phyloP scores from a whole-genome alignment of 92 coral and sea anemone species.

The Ricordea florida region DNA sequence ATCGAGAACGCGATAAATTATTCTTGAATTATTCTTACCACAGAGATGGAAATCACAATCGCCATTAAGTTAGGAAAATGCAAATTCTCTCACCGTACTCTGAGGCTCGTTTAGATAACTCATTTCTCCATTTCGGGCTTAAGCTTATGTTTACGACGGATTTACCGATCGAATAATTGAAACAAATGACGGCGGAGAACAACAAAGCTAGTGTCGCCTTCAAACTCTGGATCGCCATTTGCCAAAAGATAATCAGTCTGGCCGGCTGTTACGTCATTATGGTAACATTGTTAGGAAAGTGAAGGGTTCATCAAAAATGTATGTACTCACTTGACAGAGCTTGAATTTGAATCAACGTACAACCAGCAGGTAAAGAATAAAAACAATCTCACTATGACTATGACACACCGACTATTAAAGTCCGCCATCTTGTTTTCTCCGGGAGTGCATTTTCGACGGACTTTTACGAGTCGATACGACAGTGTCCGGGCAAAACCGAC shows the following conservation, averaged over 20 bases:
- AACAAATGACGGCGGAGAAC: background rate
- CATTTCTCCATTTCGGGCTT: conserved; percentile 59
- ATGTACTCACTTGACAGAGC: background rate
- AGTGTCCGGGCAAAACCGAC: conserved; percentile 8
- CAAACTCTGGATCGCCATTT: background rate
- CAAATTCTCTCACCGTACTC: conserved; percentile 49
- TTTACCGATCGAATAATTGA: conserved; percentile 6
- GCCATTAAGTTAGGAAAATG: too few species aligned
- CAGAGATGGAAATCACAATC: too few species aligned
- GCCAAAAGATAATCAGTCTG: too few species aligned
- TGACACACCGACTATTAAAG: background rate
- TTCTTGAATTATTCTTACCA: too few species aligned
- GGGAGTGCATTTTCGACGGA: background rate
- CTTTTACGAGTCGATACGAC: background rate
- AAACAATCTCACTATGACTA: background rate
- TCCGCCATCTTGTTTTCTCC: background rate
- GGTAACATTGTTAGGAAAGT: too few species aligned
- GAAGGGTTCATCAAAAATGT: conserved; percentile 38
- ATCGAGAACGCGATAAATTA: too few species aligned
- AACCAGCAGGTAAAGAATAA: background rate
- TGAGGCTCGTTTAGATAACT: conserved; percentile 60
- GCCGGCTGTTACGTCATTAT: too few species aligned
- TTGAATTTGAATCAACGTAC: background rate
- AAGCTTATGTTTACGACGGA: conserved; percentile 35
- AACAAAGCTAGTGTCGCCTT: background rate